phyloP scores from a whole-genome alignment of 2,113 vertebrate genomes.

The Paralichthys olivaceus region DNA sequence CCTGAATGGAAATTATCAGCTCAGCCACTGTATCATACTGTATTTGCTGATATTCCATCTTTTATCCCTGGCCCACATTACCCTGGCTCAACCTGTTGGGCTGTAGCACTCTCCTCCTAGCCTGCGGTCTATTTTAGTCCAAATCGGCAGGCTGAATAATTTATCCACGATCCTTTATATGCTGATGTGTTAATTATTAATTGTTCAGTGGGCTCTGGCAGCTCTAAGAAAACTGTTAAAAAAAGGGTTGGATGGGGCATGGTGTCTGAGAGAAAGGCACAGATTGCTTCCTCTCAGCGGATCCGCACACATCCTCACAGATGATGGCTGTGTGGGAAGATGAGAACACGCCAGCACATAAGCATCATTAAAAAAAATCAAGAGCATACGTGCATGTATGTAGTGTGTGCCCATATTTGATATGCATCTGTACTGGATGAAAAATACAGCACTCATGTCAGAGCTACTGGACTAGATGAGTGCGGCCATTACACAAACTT shows the following conservation, averaged over 20 bases:
- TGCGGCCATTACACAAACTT: conserved; percentile 7
- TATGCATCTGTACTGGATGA: not conserved
- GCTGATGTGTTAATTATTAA: conserved; percentile 80
- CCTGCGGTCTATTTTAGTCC: conserved; percentile 72
- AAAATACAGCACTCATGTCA: conserved; percentile 5
- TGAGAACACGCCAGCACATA: conserved; percentile 18
- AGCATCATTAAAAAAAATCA: not conserved
- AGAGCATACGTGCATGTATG: conserved; percentile 13
- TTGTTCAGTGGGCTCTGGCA: conserved; percentile 62
- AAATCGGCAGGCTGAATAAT: conserved; percentile 79
- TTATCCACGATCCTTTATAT: conserved; percentile 78
- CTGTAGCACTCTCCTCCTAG: conserved; percentile 47
- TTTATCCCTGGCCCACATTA: conserved; percentile 30
- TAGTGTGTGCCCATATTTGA: not conserved
- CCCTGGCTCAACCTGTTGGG: conserved; percentile 66
- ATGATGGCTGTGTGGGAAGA: conserved; percentile 61
- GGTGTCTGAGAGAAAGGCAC: conserved; percentile 45
- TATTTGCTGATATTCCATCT: conserved; percentile 26
- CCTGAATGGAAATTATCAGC: conserved; percentile 51
- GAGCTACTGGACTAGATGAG: not conserved
- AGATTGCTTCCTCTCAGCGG: conserved; percentile 49
- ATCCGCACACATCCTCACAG: conserved; percentile 41
- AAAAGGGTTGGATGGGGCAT: conserved; percentile 24
- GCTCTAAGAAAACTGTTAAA: conserved; percentile 67
- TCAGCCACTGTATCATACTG: conserved; percentile 26